Evolutionary conservation across 2,888 invertebrate species (phyloP).

Genomic region (Hydriomena furcata): DNA sequence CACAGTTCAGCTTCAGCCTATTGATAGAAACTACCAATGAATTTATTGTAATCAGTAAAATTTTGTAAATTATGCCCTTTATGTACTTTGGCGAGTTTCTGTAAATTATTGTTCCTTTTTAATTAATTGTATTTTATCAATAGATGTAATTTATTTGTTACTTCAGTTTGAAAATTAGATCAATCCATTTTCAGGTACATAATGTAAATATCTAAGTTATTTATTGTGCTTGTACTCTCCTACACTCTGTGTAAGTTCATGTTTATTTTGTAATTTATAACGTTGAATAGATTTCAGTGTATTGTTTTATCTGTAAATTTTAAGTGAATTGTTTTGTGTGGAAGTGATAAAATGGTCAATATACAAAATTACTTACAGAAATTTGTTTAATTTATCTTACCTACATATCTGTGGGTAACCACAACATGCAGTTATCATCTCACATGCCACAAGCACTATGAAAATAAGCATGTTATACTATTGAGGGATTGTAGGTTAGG

Average conservation of each 20-base stretch:
- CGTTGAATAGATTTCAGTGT: slow-evolving; percentile 75
- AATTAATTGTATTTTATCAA: slow-evolving; percentile 24
- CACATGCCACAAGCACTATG: background rate
- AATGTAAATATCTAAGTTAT: slow-evolving; percentile 33
- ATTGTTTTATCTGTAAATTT: slow-evolving; percentile 76
- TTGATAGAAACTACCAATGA: slow-evolving; percentile 21
- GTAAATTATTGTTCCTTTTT: slow-evolving; percentile 32
- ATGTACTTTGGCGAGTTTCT: slow-evolving; percentile 25
- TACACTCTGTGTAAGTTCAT: slow-evolving; percentile 60
- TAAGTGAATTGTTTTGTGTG: slow-evolving; percentile 79
- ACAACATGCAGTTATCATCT: slow-evolving; percentile 5
- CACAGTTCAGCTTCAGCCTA: slow-evolving; percentile 22
- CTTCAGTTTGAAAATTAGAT: slow-evolving; percentile 18
- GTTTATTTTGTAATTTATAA: slow-evolving; percentile 72
- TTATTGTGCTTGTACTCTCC: slow-evolving; percentile 58
- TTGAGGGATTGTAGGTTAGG: slow-evolving; percentile 22
- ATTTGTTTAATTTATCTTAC: slow-evolving; percentile 49
- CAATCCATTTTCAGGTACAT: slow-evolving; percentile 19
- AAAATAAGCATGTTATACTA: no score
- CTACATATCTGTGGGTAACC: slow-evolving; percentile 23
- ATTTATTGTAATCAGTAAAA: slow-evolving; percentile 18
- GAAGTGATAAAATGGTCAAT: slow-evolving; percentile 78
- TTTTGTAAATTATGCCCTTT: slow-evolving; percentile 4
- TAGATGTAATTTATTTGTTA: slow-evolving; percentile 25
- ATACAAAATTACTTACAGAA: slow-evolving; percentile 75